Conservation (phyloP, 2,113 vertebrate species). For the Petaurus breviceps region DNA sequence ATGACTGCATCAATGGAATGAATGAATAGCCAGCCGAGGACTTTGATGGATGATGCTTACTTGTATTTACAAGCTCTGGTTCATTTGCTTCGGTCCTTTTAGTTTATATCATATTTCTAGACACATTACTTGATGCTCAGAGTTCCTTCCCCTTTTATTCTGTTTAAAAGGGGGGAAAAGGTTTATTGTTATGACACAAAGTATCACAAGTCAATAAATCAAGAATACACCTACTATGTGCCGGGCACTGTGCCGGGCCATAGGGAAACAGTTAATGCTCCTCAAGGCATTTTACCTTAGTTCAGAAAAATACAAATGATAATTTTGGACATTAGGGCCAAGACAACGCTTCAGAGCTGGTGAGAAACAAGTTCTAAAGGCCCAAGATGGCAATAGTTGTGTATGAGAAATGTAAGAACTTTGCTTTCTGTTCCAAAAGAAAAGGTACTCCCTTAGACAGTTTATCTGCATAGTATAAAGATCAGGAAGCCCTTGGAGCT, state of each 20-base stretch:
- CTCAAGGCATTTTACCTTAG: neutral
- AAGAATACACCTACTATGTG: neutral
- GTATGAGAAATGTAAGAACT: neutral
- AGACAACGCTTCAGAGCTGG: neutral
- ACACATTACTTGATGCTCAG: neutral
- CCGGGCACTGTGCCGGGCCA: neutral
- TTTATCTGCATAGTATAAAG: neutral
- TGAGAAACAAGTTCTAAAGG: neutral
- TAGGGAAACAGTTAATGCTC: neutral
- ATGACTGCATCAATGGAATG: neutral
- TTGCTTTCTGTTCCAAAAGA: neutral
- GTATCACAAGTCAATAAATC: neutral
- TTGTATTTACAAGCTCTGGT: neutral
- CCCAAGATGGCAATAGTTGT: no score
- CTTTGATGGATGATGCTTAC: neutral
- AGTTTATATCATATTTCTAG: neutral
- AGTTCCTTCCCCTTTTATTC: neutral
- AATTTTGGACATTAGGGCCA: neutral
- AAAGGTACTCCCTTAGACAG: neutral
- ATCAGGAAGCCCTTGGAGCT: neutral
- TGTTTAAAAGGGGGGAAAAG: neutral
- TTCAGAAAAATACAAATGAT: neutral
- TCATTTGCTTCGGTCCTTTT: neutral
- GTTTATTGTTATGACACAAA: neutral
- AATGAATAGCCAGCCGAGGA: neutral